Evolutionary conservation across 2,113 vertebrate genomes (phyloP).

Genomic region (Typhlomys cinereus): DNA sequence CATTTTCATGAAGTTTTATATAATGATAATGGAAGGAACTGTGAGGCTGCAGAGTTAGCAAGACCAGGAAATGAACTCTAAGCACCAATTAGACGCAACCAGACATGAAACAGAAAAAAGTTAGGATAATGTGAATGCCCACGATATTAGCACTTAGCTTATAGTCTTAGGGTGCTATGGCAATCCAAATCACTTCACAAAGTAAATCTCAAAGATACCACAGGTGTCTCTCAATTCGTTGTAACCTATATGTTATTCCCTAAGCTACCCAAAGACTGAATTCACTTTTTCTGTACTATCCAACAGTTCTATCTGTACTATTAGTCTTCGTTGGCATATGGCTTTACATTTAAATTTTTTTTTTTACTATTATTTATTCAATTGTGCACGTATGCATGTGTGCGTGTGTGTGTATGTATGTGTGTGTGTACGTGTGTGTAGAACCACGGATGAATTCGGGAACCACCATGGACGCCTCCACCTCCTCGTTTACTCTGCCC

Average conservation of each 20-base stretch:
- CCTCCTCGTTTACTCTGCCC: too few relatives aligned
- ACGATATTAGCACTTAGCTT: background rate
- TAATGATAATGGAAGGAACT: background rate
- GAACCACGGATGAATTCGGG: too few relatives aligned
- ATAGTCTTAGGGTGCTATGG: slow-evolving; percentile 23
- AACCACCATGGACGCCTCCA: too few relatives aligned
- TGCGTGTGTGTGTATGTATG: too few relatives aligned
- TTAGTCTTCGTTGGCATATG: background rate
- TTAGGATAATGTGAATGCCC: background rate
- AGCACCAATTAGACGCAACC: slow-evolving; percentile 23
- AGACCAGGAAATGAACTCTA: background rate
- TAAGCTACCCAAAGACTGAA: background rate
- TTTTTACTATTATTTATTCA: too few relatives aligned
- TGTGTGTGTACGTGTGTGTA: too few relatives aligned
- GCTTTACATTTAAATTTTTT: slow-evolving; percentile 40
- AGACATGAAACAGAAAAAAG: slow-evolving; percentile 34
- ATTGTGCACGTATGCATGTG: too few relatives aligned
- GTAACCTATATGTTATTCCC: slow-evolving; percentile 13
- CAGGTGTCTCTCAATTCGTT: background rate
- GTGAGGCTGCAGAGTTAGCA: background rate
- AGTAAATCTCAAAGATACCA: background rate
- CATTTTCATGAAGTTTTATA: background rate
- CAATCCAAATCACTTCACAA: slow-evolving; percentile 32
- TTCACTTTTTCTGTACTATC: slow-evolving; percentile 41
- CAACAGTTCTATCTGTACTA: too few relatives aligned